Percentiles rank a stretch among this genome's conserved stretches.
phyloP scores from a whole-genome alignment of 1,140 invertebrate species.

The Neelides sp. region DNA sequence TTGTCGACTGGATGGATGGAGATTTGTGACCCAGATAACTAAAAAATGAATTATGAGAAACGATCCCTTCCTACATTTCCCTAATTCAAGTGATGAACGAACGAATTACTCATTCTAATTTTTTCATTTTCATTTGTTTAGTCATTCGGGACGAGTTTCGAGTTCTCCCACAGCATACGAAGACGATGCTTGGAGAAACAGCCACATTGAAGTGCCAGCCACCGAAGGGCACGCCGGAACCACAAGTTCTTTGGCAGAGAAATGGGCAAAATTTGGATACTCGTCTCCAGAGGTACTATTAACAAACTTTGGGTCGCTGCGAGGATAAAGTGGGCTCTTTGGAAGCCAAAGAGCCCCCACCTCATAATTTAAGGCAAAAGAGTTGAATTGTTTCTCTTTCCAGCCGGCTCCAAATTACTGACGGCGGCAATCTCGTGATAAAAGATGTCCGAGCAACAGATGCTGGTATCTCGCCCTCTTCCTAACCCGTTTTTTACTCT shows the following conservation, averaged over 20 bases:
- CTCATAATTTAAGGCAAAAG: too few relatives aligned
- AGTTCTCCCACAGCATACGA: slow-evolving; percentile 66
- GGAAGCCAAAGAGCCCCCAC: too few relatives aligned
- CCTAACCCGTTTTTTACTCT: too few relatives aligned
- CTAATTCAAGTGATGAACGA: too few relatives aligned
- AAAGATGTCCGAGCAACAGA: slow-evolving; percentile 38
- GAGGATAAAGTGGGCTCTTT: slow-evolving; percentile 3
- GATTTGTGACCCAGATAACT: not conserved
- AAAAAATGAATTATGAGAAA: too few relatives aligned
- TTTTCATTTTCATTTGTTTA: slow-evolving; percentile 42
- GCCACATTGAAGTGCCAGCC: slow-evolving; percentile 75
- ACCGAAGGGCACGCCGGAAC: slow-evolving; percentile 82
- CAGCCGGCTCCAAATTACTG: slow-evolving; percentile 26
- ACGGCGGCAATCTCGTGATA: slow-evolving; percentile 39
- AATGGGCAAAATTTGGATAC: slow-evolving; percentile 57
- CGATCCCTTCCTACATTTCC: too few relatives aligned
- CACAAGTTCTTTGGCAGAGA: slow-evolving; percentile 75
- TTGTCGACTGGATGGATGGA: slow-evolving; percentile 8
- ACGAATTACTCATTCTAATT: not conserved
- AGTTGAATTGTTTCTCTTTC: not conserved
- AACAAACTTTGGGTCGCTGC: slow-evolving; percentile 18
- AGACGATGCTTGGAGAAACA: slow-evolving; percentile 79
- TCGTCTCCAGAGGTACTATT: slow-evolving; percentile 30
- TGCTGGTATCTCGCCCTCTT: too few relatives aligned
- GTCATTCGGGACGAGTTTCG: slow-evolving; percentile 89